Conservation (phyloP, 2,797 vertebrate genomes). For the Valencia hispanica region DNA sequence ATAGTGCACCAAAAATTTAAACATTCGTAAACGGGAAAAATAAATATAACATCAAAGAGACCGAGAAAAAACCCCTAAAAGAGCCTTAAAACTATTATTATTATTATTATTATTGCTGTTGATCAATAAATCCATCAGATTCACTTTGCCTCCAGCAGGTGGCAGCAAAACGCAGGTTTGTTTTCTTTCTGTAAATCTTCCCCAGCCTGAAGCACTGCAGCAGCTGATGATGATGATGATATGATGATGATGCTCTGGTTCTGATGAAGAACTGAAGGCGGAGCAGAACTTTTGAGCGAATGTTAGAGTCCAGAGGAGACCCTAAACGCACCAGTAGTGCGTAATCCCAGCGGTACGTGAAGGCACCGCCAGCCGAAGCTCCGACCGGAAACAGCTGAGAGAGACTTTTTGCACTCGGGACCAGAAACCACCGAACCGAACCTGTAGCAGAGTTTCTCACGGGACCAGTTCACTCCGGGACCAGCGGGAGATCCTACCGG, state of each 20-base stretch:
- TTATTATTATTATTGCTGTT: background rate
- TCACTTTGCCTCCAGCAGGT: background rate
- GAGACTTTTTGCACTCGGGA: background rate
- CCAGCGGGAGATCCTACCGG: background rate
- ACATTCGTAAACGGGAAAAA: too few species aligned
- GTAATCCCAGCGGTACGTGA: background rate
- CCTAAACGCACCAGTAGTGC: background rate
- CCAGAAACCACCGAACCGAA: background rate
- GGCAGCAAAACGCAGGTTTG: background rate
- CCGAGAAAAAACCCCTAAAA: too few species aligned
- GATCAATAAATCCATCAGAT: background rate
- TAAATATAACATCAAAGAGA: too few species aligned
- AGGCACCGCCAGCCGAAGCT: background rate
- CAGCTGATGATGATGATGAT: background rate
- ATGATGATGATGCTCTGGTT: background rate
- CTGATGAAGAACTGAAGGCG: background rate
- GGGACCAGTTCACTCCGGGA: background rate
- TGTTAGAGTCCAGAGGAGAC: background rate
- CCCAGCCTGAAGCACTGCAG: background rate
- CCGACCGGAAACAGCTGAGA: conserved; percentile 7
- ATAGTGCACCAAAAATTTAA: too few species aligned
- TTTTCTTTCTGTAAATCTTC: background rate
- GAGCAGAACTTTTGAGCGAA: background rate
- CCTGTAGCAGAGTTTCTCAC: background rate
- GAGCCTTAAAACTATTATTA: background rate